Evolutionary conservation across 2,888 invertebrate species (phyloP).

Genomic region (Cerastoderma edule): DNA sequence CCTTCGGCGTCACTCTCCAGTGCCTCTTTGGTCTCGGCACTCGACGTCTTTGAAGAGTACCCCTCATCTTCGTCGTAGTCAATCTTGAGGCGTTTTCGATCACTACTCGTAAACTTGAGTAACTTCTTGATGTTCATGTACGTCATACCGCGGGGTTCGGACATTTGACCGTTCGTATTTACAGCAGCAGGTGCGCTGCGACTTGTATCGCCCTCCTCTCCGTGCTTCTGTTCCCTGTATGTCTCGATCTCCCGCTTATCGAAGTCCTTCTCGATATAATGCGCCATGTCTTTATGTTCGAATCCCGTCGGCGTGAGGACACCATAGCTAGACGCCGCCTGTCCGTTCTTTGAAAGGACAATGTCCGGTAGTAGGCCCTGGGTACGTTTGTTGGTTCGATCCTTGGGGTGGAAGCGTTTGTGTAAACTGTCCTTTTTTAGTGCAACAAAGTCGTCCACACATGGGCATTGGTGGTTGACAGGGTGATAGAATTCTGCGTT

Average conservation of each 20-base stretch:
- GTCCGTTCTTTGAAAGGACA: background rate
- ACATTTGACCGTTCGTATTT: background rate
- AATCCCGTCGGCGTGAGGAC: conserved; percentile 36
- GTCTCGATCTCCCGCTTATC: conserved; percentile 30
- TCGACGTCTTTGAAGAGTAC: conserved; percentile 59
- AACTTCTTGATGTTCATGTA: conserved; percentile 51
- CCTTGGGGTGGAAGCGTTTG: conserved; percentile 28
- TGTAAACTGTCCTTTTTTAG: conserved; percentile 49
- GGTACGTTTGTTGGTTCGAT: conserved; percentile 1
- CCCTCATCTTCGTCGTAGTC: conserved; percentile 61
- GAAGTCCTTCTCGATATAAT: conserved; percentile 19
- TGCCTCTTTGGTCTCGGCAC: conserved; percentile 51
- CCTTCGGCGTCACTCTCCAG: conserved; percentile 39
- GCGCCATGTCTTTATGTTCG: conserved; percentile 21
- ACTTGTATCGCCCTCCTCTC: background rate
- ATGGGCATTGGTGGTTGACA: conserved; percentile 38
- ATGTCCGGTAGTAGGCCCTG: background rate
- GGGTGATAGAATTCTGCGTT: conserved; percentile 39
- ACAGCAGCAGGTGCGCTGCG: background rate
- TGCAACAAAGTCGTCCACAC: conserved; percentile 41
- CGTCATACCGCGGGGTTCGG: conserved; percentile 24
- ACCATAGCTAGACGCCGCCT: conserved; percentile 15
- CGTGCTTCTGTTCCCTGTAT: conserved; percentile 36
- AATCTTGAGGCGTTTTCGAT: conserved; percentile 26
- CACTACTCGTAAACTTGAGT: conserved; percentile 47